Conservation (phyloP, 2,797 vertebrate species). For the Tinamus major region DNA sequence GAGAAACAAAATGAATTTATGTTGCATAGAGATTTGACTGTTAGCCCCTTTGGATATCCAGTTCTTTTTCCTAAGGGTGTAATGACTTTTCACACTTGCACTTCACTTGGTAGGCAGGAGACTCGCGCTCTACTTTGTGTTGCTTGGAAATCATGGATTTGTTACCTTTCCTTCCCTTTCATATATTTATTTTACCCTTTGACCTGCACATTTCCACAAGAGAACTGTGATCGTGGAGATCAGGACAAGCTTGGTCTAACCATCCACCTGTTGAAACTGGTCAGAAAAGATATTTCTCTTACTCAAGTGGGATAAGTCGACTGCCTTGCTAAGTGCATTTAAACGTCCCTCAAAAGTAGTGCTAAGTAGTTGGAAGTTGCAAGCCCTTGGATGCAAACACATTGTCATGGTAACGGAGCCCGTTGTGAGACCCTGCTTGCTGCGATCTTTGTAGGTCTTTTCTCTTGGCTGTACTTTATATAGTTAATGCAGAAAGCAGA, state of each 20-base stretch:
- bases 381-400: neutral
- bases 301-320: neutral
- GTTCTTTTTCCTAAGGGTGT: neutral
- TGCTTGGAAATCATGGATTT: neutral
- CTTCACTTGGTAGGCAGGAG: neutral
- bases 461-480: constrained; percentile 1
- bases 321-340: neutral
- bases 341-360: rapidly evolving
- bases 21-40: constrained; percentile 28
- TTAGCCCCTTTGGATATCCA: constrained; percentile 10
- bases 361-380: neutral
- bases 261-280: rapidly evolving
- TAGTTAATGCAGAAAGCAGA: constrained; percentile 20
- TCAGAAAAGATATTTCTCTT: neutral
- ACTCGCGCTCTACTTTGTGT: neutral
- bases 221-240: neutral
- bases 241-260: neutral
- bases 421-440: neutral
- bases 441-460: constrained; percentile 1
- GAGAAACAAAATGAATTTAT: constrained; percentile 61
- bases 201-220: neutral
- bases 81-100: constrained; percentile 1
- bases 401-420: neutral
- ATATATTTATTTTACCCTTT: neutral
- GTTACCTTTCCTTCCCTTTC: neutral